Conservation (phyloP, 2,888 invertebrate species). For the Leptopilina drosophilae region DNA sequence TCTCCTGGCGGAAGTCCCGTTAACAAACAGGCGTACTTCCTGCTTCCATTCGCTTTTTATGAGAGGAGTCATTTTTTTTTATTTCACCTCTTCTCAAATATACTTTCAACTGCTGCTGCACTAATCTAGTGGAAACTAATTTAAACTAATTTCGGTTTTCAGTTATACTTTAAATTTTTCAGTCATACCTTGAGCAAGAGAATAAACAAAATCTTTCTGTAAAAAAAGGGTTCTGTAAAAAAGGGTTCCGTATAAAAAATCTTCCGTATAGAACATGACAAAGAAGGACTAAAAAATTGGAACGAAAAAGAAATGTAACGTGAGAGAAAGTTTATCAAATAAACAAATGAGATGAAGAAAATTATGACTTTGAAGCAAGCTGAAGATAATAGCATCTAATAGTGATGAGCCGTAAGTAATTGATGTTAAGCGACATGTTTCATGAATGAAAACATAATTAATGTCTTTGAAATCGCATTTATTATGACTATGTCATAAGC, state of each 20-base stretch:
- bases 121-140: too few species aligned
- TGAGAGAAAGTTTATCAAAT: too few species aligned
- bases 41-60: slow-evolving; percentile 3
- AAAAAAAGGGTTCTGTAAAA: too few species aligned
- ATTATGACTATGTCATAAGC: slow-evolving; percentile 8
- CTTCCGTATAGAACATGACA: too few species aligned
- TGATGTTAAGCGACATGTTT: slow-evolving; percentile 12
- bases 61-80: neutral
- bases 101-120: too few species aligned
- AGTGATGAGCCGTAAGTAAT: neutral
- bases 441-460: slow-evolving; percentile 24
- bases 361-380: neutral
- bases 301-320: too few species aligned
- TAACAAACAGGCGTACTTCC: slow-evolving; percentile 24
- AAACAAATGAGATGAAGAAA: neutral
- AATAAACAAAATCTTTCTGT: too few species aligned
- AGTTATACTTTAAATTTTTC: too few species aligned
- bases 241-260: too few species aligned
- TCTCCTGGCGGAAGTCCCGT: slow-evolving; percentile 22
- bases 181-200: too few species aligned
- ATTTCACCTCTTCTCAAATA: neutral
- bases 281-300: too few species aligned
- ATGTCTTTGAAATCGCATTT: slow-evolving; percentile 7
- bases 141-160: too few species aligned
- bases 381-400: slow-evolving; percentile 5